Evolutionary conservation across 2,888 invertebrate species (phyloP).

Genomic region (Sminthurides aquaticus): DNA sequence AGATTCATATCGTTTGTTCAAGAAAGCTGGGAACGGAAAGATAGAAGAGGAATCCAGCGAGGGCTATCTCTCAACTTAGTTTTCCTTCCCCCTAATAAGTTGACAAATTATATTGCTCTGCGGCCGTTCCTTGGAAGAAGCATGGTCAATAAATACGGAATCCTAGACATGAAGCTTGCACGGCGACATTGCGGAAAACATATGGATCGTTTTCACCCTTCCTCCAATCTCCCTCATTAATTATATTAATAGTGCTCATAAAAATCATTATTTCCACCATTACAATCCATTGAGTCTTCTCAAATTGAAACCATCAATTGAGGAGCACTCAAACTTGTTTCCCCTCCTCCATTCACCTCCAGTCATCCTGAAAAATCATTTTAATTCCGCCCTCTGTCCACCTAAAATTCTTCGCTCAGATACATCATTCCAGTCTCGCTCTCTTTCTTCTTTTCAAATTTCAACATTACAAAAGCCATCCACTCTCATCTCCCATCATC

Average conservation of each 20-base stretch:
- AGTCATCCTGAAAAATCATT: slow-evolving; percentile 5
- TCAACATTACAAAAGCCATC: background rate
- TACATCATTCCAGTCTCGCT: background rate
- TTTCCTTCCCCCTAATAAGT: background rate
- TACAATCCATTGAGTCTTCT: background rate
- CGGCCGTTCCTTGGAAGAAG: too few relatives aligned
- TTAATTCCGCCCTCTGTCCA: slow-evolving; percentile 1
- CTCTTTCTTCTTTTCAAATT: background rate
- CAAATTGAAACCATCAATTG: background rate
- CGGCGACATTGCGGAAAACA: too few relatives aligned
- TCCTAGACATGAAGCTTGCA: too few relatives aligned
- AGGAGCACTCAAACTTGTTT: slow-evolving; percentile 1
- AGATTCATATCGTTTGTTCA: background rate
- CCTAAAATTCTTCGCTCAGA: background rate
- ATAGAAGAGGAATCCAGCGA: too few relatives aligned
- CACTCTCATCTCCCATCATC: too few relatives aligned
- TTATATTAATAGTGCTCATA: slow-evolving; percentile 5
- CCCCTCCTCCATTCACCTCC: background rate
- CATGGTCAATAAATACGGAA: too few relatives aligned
- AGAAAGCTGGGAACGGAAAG: background rate
- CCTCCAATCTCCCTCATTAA: background rate
- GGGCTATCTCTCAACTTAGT: background rate
- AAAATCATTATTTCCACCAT: background rate
- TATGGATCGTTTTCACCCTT: background rate
- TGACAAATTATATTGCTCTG: background rate